Evolutionary conservation across 2,888 invertebrate genomes (phyloP).

Genomic region (Tetanocera ferruginea): DNA sequence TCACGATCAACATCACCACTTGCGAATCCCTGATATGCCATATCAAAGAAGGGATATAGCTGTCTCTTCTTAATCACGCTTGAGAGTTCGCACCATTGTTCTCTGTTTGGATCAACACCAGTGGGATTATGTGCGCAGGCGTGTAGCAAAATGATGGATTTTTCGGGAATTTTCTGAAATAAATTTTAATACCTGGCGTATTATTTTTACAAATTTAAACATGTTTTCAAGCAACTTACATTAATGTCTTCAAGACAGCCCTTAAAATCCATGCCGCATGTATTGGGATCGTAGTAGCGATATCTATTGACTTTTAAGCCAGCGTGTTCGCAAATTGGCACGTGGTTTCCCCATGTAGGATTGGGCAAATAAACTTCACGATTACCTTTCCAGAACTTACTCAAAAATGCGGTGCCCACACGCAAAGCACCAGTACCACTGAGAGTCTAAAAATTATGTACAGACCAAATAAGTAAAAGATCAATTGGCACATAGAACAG

Average conservation of each 20-base stretch:
- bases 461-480: not conserved
- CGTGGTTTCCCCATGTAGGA: constrained; percentile 99
- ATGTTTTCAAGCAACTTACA: constrained; percentile 73
- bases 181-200: constrained; percentile 3
- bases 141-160: constrained; percentile 90
- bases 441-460: constrained; percentile 75
- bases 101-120: constrained; percentile 88
- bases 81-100: constrained; percentile 93
- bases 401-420: constrained; percentile 90
- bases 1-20: constrained; percentile 89
- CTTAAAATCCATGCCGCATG: constrained; percentile 92
- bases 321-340: constrained; percentile 91
- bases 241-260: constrained; percentile 90
- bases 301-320: constrained; percentile 90
- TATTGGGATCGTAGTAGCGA: constrained; percentile 93
- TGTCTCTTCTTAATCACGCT: constrained; percentile 83
- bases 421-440: constrained; percentile 98
- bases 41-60: constrained; percentile 94
- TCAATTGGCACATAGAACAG: not conserved
- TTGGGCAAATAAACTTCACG: constrained; percentile 90
- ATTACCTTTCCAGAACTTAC: constrained; percentile 81
- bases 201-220: not conserved
- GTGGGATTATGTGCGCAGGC: constrained; percentile 99
- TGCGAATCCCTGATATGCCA: constrained; percentile 99
- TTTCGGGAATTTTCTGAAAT: constrained; percentile 90